Evolutionary conservation across 2,113 vertebrate species (phyloP).

Genomic region (Dicerorhinus sumatrensis): DNA sequence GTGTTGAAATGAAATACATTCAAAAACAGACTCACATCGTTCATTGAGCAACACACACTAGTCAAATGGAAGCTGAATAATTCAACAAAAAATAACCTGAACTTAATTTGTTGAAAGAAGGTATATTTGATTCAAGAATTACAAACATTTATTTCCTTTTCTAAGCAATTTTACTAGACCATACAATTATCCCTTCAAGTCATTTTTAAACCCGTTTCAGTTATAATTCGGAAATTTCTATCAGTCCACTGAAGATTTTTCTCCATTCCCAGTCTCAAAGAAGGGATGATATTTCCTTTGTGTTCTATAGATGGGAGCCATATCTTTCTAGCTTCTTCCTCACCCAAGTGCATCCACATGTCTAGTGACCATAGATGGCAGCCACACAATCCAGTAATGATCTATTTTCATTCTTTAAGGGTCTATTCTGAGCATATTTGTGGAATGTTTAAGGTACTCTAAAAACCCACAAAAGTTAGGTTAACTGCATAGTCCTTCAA

Average conservation of each 20-base stretch:
- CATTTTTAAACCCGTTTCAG: constrained; percentile 33
- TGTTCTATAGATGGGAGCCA: not conserved
- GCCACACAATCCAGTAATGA: not conserved
- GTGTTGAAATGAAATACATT: constrained; percentile 3
- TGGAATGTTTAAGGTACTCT: not conserved
- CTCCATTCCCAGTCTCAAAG: not conserved
- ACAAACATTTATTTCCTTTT: constrained; percentile 24
- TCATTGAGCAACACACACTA: not conserved
- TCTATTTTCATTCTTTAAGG: not conserved
- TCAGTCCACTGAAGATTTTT: not conserved
- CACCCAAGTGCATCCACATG: not conserved
- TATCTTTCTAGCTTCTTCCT: not conserved
- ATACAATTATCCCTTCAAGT: not conserved
- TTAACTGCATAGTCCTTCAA: not conserved
- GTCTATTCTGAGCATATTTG: not conserved
- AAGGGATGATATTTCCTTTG: not conserved
- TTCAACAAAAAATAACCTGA: not conserved
- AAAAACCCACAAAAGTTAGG: not conserved
- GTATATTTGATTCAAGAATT: constrained; percentile 25
- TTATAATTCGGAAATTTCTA: not conserved
- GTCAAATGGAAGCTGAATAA: not conserved
- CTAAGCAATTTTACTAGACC: not conserved
- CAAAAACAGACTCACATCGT: not conserved
- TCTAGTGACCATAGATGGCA: not conserved
- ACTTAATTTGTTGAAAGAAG: constrained; percentile 7